phyloP scores from a whole-genome alignment of 2,113 vertebrate genomes.

The Campylomormyrus tamandua region DNA sequence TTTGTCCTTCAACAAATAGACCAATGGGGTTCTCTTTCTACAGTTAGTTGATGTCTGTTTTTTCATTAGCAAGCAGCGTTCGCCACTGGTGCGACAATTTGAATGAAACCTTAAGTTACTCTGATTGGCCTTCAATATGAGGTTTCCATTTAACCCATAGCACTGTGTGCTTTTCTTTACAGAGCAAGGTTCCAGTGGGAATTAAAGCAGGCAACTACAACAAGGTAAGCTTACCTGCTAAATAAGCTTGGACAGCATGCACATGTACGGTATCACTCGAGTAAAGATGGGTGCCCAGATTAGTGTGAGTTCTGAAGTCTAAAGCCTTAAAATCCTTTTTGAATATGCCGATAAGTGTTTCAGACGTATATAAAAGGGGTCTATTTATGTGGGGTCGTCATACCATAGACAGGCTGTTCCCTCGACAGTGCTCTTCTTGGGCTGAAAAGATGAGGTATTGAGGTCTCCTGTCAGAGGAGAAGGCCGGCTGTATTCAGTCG shows the following conservation, averaged over 20 bases:
- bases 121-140: neutral
- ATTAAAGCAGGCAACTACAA: slow-evolving; percentile 92
- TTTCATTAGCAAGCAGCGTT: neutral
- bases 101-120: neutral
- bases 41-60: neutral
- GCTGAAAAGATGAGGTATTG: neutral
- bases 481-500: neutral
- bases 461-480: neutral
- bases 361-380: neutral
- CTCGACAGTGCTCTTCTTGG: neutral
- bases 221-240: slow-evolving; percentile 69
- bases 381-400: neutral
- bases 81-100: neutral
- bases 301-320: neutral
- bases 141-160: neutral
- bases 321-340: neutral
- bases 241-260: neutral
- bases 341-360: neutral
- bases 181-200: slow-evolving; percentile 90
- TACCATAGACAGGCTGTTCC: neutral
- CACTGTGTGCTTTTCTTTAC: slow-evolving; percentile 20
- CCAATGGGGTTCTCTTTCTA: neutral
- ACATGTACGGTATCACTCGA: neutral
- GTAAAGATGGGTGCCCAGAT: neutral
- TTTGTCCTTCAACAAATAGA: neutral